Evolutionary conservation across 2,113 vertebrate species (phyloP).

Genomic region (Callipepla californica): DNA sequence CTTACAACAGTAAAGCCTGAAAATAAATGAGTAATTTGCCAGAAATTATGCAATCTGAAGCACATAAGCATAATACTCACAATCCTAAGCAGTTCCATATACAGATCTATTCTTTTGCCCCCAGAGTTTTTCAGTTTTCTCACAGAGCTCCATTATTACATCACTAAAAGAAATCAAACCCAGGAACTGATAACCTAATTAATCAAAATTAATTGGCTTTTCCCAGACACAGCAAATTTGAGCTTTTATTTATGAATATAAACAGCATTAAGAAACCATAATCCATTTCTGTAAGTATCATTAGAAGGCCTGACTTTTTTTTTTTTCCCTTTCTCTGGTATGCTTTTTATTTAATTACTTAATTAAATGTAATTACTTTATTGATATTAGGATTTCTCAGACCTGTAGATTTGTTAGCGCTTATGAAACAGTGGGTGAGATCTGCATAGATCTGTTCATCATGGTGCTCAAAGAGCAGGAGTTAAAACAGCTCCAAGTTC

Average conservation of each 20-base stretch:
- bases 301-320: background rate
- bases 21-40: constrained; percentile 35
- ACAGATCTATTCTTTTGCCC: constrained; percentile 61
- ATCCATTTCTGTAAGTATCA: background rate
- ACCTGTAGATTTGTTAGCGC: background rate
- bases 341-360: background rate
- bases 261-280: background rate
- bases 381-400: background rate
- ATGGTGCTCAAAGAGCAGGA: background rate
- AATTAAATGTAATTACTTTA: background rate
- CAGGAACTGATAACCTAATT: constrained; percentile 56
- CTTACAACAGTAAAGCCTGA: background rate
- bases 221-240: constrained; percentile 11
- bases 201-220: constrained; percentile 50
- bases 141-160: constrained; percentile 62
- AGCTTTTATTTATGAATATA: background rate
- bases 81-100: constrained; percentile 58
- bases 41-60: constrained; percentile 61
- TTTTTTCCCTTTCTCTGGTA: background rate
- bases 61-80: constrained; percentile 69
- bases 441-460: background rate
- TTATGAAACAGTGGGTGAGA: background rate
- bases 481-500: background rate
- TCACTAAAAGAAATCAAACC: constrained; percentile 54
- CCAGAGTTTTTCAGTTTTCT: constrained; percentile 44